Conservation (phyloP, 2,888 invertebrate genomes). For the Caenorhabditis sp. region DNA sequence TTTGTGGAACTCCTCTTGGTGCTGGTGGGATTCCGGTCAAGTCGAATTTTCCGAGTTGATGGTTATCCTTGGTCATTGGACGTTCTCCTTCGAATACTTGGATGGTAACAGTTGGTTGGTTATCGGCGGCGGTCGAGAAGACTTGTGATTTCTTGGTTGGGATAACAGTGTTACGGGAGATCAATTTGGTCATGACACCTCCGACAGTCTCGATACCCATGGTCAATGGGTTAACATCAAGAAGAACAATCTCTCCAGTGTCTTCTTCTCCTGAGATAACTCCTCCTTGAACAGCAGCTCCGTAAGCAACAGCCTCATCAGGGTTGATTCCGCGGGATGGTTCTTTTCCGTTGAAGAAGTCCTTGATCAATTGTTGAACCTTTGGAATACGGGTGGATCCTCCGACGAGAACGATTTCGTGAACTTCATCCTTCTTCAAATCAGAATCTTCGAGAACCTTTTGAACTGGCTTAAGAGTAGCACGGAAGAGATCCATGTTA, state of each 20-base stretch:
- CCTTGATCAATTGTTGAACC: constrained; percentile 78
- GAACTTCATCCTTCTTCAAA: constrained; percentile 96
- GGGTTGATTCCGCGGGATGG: constrained; percentile 79
- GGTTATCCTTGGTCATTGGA: constrained; percentile 99
- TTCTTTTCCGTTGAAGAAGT: constrained; percentile 95
- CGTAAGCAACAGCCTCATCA: constrained; percentile 98
- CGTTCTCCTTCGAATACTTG: constrained; percentile 98
- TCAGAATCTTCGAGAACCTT: constrained; percentile 92
- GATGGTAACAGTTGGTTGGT: constrained; percentile 98
- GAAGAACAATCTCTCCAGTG: constrained; percentile 86
- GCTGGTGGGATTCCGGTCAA: constrained; percentile 74
- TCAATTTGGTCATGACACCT: constrained; percentile 98
- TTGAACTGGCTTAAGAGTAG: constrained; percentile 91
- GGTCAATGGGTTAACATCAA: constrained; percentile 97
- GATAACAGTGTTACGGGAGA: constrained; percentile 95
- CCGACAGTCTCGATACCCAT: constrained; percentile 99
- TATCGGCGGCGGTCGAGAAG: constrained; percentile 98
- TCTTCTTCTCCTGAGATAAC: constrained; percentile 92
- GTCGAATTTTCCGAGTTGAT: constrained; percentile 96
- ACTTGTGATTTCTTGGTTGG: constrained; percentile 99
- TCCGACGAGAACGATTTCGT: constrained; percentile 98
- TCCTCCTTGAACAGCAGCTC: constrained; percentile 93
- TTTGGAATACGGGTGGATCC: constrained; percentile 99
- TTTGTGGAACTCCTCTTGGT: constrained; percentile 73
- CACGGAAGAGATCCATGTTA: constrained; percentile 77